Evolutionary conservation across 2,888 invertebrate genomes (phyloP).

Genomic region (Villa cingulata): DNA sequence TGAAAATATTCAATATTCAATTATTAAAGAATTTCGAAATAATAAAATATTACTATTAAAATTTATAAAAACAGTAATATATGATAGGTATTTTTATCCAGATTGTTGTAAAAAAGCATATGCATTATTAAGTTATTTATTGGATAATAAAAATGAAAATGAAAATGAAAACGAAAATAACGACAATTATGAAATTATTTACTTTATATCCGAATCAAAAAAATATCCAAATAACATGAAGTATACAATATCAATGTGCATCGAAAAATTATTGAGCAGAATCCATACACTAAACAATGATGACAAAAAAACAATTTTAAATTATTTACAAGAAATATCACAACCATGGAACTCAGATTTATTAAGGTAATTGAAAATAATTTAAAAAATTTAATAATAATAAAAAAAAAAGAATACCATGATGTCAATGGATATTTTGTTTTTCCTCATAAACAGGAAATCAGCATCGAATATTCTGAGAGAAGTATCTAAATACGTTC

Average conservation of each 20-base stretch:
- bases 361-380: conserved; percentile 18
- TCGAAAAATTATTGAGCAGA: neutral
- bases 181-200: neutral
- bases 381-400: too few relatives aligned
- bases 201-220: neutral
- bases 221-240: conserved; percentile 3
- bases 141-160: neutral
- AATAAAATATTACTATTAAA: too few relatives aligned
- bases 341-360: conserved; percentile 21
- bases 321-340: conserved; percentile 21
- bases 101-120: conserved; percentile 8
- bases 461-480: neutral
- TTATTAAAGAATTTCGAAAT: neutral
- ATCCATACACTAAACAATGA: neutral
- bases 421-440: too few relatives aligned
- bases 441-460: neutral
- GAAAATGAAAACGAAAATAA: neutral
- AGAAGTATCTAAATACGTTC: neutral
- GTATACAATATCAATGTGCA: neutral
- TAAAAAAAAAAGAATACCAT: too few relatives aligned
- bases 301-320: conserved; percentile 13
- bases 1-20: neutral
- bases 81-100: conserved; percentile 1
- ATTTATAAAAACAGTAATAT: neutral
- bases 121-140: conserved; percentile 6